Conservation (phyloP, 2,888 invertebrate genomes). For the Diadegma fenestrale region DNA sequence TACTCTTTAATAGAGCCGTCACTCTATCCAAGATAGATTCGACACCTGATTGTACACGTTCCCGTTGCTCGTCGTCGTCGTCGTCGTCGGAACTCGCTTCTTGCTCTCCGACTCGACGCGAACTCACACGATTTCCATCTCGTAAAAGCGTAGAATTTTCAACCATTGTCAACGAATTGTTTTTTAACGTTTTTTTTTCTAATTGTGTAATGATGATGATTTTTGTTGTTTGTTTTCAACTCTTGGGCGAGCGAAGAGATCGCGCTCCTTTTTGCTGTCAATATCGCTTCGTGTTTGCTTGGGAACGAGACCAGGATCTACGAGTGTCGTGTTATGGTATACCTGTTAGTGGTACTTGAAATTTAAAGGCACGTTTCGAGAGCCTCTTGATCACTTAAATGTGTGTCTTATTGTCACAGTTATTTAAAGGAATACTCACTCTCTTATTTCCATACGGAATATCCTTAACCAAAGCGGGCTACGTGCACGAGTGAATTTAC, state of each 20-base stretch:
- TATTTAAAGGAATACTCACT: conserved; percentile 16
- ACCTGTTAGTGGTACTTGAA: background rate
- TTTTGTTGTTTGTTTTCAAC: background rate
- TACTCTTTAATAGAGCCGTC: conserved; percentile 17
- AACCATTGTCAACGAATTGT: background rate
- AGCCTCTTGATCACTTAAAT: conserved; percentile 51
- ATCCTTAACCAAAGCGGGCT: background rate
- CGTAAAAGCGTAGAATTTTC: background rate
- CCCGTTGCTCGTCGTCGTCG: background rate
- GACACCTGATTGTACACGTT: conserved; percentile 68
- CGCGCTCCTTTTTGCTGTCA: conserved; percentile 27
- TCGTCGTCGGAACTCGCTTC: conserved; percentile 10
- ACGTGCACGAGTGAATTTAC: background rate
- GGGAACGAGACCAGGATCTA: conserved; percentile 23
- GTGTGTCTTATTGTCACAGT: conserved; percentile 44
- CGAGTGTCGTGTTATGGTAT: background rate
- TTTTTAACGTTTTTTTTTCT: background rate
- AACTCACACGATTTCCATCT: background rate
- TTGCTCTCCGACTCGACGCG: background rate
- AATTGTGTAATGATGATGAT: background rate
- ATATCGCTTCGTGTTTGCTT: conserved; percentile 55
- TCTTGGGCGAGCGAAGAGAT: background rate
- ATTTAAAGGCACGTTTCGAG: background rate
- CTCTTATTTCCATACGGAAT: background rate
- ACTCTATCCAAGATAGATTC: conserved; percentile 34